Evolutionary conservation across 1,140 invertebrate species (phyloP).

Genomic region (Aphaenogaster ashmeadi): DNA sequence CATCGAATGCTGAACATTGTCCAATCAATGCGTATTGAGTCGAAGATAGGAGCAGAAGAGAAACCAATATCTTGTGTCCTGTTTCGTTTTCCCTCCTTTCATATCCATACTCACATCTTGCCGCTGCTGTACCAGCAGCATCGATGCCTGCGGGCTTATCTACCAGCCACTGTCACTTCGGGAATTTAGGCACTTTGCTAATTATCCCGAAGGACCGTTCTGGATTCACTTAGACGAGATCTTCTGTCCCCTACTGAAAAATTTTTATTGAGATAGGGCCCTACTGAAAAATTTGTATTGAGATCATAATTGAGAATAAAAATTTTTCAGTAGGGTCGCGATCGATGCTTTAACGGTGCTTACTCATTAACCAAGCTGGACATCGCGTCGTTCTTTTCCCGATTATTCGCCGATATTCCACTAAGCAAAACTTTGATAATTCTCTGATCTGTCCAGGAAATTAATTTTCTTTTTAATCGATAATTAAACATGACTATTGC

Average conservation of each 20-base stretch:
- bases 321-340: not conserved
- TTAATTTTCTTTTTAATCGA: conserved; percentile 6
- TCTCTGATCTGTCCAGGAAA: not conserved
- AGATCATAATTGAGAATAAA: no score
- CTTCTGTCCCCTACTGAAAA: not conserved
- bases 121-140: no score
- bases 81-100: conserved; percentile 23
- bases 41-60: conserved; percentile 24
- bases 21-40: conserved; percentile 82
- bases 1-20: conserved; percentile 75
- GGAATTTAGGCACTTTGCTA: conserved; percentile 83
- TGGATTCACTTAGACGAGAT: conserved; percentile 78
- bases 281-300: no score
- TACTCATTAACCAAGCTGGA: conserved; percentile 1
- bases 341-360: conserved; percentile 22
- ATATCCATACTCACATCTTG: not conserved
- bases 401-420: not conserved
- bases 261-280: no score
- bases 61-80: not conserved
- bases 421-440: not conserved
- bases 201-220: conserved; percentile 82
- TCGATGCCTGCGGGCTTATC: no score
- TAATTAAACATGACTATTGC: not conserved
- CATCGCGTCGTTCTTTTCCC: not conserved
- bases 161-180: not conserved